Conservation (phyloP, 2,113 vertebrate species). For the Telmatochromis brachygnathus region DNA sequence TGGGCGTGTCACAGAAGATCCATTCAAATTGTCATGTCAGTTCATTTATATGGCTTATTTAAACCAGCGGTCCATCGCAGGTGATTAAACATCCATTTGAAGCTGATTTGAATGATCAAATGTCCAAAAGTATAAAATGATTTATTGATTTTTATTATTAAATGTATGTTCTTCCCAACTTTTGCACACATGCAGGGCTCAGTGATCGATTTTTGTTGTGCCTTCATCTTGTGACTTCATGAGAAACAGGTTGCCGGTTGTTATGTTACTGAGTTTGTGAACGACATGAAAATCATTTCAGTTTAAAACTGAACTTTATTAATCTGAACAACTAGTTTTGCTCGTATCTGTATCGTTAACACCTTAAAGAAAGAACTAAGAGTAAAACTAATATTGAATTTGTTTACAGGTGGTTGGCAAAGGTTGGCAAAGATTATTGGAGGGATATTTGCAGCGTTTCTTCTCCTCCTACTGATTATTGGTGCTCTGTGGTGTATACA, state of each 20-base stretch:
- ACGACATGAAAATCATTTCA: too few relatives aligned
- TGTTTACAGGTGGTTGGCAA: neutral
- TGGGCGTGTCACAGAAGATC: accelerated
- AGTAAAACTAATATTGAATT: neutral
- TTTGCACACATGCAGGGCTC: neutral
- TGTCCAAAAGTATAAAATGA: neutral
- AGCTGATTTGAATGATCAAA: neutral
- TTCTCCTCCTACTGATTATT: too few relatives aligned
- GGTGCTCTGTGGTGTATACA: too few relatives aligned
- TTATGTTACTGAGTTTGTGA: neutral
- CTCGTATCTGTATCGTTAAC: neutral
- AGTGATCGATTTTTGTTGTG: neutral
- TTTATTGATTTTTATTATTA: neutral
- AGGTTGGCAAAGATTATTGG: too few relatives aligned
- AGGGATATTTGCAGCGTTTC: too few relatives aligned
- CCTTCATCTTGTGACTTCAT: neutral
- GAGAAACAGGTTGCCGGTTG: neutral
- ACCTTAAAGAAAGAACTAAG: neutral
- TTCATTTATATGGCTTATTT: neutral
- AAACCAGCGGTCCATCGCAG: accelerated
- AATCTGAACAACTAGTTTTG: too few relatives aligned
- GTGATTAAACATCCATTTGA: neutral
- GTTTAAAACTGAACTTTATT: too few relatives aligned
- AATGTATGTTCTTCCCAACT: neutral
- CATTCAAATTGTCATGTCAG: accelerated